Percentiles rank a stretch among this genome's conserved stretches.
Conservation (phyloP, 37 sponge, comb jelly and placozoan genomes). For the Spongia lamella region DNA sequence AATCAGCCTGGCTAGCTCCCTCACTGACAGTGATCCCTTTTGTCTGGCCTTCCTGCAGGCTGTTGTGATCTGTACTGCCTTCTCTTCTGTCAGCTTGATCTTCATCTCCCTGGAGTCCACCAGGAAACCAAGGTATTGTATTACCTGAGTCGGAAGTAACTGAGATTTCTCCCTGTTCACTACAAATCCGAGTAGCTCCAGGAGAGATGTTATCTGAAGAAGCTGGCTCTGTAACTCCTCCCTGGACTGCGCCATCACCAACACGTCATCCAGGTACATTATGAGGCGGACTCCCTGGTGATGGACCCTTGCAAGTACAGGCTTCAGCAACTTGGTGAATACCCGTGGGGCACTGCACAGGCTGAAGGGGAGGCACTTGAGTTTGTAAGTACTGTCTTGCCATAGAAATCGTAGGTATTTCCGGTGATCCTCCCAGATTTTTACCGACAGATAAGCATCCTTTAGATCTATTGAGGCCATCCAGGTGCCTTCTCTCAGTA, state of each 20-base stretch:
- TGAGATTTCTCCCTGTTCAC: slow-evolving; percentile 8
- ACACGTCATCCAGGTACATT: slow-evolving; percentile 11
- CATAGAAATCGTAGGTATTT: background rate
- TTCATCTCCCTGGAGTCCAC: slow-evolving; percentile 21
- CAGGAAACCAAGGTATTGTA: slow-evolving; percentile 29
- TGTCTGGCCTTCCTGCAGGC: background rate
- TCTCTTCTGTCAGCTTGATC: slow-evolving; percentile 17
- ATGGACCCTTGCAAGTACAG: slow-evolving; percentile 1
- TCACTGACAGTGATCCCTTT: background rate
- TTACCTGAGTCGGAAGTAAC: background rate
- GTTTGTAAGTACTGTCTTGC: too few species aligned
- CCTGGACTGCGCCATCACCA: slow-evolving; percentile 10
- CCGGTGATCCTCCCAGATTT: background rate
- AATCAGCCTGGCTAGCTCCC: slow-evolving; percentile 24
- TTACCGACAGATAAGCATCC: background rate
- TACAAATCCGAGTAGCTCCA: background rate
- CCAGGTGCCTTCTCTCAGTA: background rate
- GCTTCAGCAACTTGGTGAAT: slow-evolving; percentile 20
- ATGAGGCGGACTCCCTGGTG: background rate
- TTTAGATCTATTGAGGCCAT: slow-evolving; percentile 11
- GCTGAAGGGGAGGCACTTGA: slow-evolving; percentile 6
- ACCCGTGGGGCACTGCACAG: slow-evolving; percentile 14
- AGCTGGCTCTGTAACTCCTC: background rate
- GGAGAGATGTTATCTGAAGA: background rate
- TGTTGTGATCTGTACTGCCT: background rate